Percentiles rank a stretch among this genome's conserved stretches.
Evolutionary conservation across 2,797 vertebrate species (phyloP).

Genomic region (Sebastes itinus): DNA sequence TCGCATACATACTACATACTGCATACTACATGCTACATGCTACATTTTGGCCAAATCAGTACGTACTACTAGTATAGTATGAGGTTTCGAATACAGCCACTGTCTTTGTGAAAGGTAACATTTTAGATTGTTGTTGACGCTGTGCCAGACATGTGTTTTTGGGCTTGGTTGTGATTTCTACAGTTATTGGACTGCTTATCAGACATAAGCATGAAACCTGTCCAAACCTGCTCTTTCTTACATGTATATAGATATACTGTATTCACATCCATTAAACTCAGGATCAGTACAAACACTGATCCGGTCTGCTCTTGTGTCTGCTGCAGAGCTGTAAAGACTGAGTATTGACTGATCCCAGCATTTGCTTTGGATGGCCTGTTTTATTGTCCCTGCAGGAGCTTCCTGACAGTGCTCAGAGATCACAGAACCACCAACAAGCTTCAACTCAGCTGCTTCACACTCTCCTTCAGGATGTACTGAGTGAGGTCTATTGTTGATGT

Average conservation of each 20-base stretch:
- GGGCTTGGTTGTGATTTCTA: neutral
- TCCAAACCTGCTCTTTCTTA: neutral
- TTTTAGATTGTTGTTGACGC: too few species aligned
- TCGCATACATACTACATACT: too few species aligned
- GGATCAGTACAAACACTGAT: neutral
- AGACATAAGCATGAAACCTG: too few species aligned
- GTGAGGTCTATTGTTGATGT: neutral
- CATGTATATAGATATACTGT: neutral
- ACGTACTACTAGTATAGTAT: too few species aligned
- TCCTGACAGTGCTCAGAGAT: neutral
- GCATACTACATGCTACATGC: too few species aligned
- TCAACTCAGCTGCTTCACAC: neutral
- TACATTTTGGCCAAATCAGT: too few species aligned
- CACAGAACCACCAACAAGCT: neutral
- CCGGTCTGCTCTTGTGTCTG: neutral
- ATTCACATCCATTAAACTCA: neutral
- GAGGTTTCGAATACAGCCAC: too few species aligned
- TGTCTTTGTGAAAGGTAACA: too few species aligned
- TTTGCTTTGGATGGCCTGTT: constrained; percentile 10
- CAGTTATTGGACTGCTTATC: neutral
- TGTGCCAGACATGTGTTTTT: too few species aligned
- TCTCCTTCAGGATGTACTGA: neutral
- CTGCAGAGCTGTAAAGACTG: neutral
- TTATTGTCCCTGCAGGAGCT: constrained; percentile 20
- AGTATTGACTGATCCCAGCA: constrained; percentile 36